phyloP scores from a whole-genome alignment of 2,797 vertebrate species.

The Kryptopterus vitreolus region DNA sequence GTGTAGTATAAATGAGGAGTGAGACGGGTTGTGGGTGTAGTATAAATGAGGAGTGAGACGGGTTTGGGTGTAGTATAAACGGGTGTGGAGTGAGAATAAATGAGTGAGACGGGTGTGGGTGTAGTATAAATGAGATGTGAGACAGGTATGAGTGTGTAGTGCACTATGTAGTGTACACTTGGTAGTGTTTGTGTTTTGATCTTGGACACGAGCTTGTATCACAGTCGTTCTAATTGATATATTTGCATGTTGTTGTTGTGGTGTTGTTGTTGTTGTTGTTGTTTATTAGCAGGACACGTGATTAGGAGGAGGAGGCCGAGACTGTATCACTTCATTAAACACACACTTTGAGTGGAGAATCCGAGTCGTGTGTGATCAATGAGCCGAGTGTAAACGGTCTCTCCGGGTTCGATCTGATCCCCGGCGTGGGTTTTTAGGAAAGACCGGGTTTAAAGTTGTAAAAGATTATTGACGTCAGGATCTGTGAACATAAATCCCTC shows the following conservation, averaged over 20 bases:
- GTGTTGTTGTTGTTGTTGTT: constrained; percentile 50
- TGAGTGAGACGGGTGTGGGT: too few relatives aligned
- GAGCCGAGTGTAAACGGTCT: background rate
- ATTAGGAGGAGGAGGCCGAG: background rate
- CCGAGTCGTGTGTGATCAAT: background rate
- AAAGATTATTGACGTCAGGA: too few relatives aligned
- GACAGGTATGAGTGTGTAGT: background rate
- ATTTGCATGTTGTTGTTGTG: constrained; percentile 43
- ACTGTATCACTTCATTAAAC: background rate
- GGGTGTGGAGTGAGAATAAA: too few relatives aligned
- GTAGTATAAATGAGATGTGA: too few relatives aligned
- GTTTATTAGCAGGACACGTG: background rate
- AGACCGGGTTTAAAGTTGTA: background rate
- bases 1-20: background rate
- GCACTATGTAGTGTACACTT: constrained; percentile 48
- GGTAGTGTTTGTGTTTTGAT: too few relatives aligned
- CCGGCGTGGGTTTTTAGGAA: background rate
- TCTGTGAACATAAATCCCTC: too few relatives aligned
- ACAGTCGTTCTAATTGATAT: constrained; percentile 32
- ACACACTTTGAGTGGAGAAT: background rate
- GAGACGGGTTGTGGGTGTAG: background rate
- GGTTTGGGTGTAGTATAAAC: too few relatives aligned
- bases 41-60: too few relatives aligned
- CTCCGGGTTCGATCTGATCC: background rate
- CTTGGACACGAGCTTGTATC: too few relatives aligned